These are phyloP conservation scores for Lepidocolaptes lacrymiger DNA, from an alignment of 2,797 vertebrate genomes.

Conservation along the genomic window DNA sequence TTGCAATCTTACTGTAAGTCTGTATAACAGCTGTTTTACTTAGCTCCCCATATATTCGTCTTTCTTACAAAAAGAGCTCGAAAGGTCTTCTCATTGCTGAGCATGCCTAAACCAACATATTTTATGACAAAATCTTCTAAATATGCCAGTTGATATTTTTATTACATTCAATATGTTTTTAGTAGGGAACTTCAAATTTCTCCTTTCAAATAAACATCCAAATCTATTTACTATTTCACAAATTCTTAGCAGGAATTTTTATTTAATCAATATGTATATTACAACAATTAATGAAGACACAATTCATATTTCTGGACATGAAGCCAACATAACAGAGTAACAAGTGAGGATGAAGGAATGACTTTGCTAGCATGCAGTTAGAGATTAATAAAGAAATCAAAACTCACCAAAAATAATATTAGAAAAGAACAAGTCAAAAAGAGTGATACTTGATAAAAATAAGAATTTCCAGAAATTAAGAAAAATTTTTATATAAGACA, in stretches of 20 bases:
- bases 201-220: background rate
- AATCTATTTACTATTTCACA: background rate
- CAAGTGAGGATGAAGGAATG: background rate
- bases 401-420: constrained; percentile 23
- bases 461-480: constrained; percentile 1
- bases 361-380: background rate
- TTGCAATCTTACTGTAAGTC: background rate
- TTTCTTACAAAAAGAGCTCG: background rate
- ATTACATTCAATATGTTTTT: background rate
- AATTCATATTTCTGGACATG: background rate
- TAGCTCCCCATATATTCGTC: background rate
- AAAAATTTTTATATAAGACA: background rate
- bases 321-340: constrained; percentile 8
- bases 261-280: background rate
- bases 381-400: constrained; percentile 3
- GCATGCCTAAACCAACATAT: background rate
- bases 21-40: background rate
- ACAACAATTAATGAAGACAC: background rate
- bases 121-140: background rate
- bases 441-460: background rate
- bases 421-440: background rate
- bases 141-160: background rate
- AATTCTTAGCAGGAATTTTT: background rate
- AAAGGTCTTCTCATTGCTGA: background rate
- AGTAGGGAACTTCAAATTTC: background rate